Conservation (phyloP, 2,888 invertebrate species). For the Nomada hirtipes region DNA sequence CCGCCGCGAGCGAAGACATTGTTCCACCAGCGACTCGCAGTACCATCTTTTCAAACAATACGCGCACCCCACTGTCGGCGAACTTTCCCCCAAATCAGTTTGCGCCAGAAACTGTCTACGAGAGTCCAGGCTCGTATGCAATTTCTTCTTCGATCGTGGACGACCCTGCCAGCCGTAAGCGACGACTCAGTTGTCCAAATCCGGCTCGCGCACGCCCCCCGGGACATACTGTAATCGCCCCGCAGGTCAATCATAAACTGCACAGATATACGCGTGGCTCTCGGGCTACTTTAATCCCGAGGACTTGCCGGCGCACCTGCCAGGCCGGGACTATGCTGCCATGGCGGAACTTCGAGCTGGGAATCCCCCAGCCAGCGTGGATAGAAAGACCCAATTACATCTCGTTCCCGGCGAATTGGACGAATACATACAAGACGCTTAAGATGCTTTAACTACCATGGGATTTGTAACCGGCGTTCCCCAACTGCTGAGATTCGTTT, state of each 20-base stretch:
- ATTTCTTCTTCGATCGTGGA: not conserved
- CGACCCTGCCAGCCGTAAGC: not conserved
- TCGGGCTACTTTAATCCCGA: conserved; percentile 59
- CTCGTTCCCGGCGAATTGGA: conserved; percentile 68
- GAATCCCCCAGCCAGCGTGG: conserved; percentile 44
- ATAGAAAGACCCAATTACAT: conserved; percentile 74
- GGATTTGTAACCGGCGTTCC: conserved; percentile 67
- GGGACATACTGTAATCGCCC: conserved; percentile 57
- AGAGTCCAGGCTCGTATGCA: not conserved
- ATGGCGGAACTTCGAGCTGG: conserved; percentile 44
- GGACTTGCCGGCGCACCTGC: conserved; percentile 60
- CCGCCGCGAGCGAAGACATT: conserved; percentile 5
- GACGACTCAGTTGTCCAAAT: conserved; percentile 39
- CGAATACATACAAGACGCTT: conserved; percentile 72
- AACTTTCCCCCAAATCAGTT: not conserved
- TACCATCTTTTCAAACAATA: not conserved
- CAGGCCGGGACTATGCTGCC: conserved; percentile 35
- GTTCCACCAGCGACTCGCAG: not conserved
- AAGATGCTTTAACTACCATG: conserved; percentile 70
- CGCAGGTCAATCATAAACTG: conserved; percentile 64
- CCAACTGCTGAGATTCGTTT: conserved; percentile 67
- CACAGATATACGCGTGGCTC: conserved; percentile 56
- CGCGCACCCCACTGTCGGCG: not conserved
- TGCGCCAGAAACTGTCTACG: not conserved
- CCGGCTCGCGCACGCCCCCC: conserved; percentile 35